A percentile compares a stretch with the other conserved stretches of the same genome.
phyloP scores from a whole-genome alignment of 2,113 vertebrate species.

The Anguilla rostrata region DNA sequence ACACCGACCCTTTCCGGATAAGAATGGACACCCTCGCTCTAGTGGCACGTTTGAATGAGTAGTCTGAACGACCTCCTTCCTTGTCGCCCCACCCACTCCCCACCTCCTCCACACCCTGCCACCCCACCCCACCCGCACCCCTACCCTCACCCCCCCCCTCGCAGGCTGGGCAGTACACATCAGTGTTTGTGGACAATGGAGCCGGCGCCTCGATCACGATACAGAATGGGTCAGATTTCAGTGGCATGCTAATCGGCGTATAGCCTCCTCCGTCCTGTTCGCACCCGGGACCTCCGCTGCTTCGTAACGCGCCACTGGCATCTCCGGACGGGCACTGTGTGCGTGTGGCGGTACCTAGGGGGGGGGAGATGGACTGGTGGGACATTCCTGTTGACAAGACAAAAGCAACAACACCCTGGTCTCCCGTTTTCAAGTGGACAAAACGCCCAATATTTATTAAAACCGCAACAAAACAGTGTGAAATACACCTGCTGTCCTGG shows the following conservation, averaged over 20 bases:
- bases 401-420: neutral
- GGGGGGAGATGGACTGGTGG: slow-evolving; percentile 3
- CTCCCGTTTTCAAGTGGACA: neutral
- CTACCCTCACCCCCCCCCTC: neutral
- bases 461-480: neutral
- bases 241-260: slow-evolving; percentile 83
- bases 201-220: slow-evolving; percentile 80
- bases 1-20: too few relatives aligned
- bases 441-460: neutral
- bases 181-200: slow-evolving; percentile 93
- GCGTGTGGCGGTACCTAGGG: neutral
- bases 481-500: neutral
- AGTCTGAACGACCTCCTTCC: too few relatives aligned
- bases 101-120: too few relatives aligned
- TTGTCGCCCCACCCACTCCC: too few relatives aligned
- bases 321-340: slow-evolving; percentile 40
- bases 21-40: too few relatives aligned
- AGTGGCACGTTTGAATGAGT: too few relatives aligned
- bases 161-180: slow-evolving; percentile 89
- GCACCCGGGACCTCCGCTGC: slow-evolving; percentile 25
- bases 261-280: slow-evolving; percentile 54
- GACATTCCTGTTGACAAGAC: neutral
- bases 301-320: slow-evolving; percentile 21
- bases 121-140: too few relatives aligned
- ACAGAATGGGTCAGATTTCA: slow-evolving; percentile 89